Percentiles rank a stretch among this genome's conserved stretches.
phyloP scores from a whole-genome alignment of 2,888 invertebrate species.

The Drosophila ustulata region DNA sequence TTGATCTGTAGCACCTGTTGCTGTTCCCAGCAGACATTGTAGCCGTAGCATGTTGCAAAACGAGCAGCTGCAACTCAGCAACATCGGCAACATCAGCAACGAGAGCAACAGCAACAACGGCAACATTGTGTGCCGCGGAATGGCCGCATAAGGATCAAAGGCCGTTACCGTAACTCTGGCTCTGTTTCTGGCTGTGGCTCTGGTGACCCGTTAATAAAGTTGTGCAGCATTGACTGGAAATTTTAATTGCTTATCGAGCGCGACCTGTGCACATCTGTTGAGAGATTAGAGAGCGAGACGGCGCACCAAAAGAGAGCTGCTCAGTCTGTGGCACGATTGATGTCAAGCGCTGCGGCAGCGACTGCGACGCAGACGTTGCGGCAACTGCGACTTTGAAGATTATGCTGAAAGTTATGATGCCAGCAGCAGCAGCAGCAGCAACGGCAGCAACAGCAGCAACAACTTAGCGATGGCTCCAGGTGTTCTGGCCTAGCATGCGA shows the following conservation, averaged over 20 bases:
- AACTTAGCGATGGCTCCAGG: conserved; percentile 56
- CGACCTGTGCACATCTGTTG: conserved; percentile 62
- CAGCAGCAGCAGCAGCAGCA: conserved; percentile 39
- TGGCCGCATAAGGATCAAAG: conserved; percentile 66
- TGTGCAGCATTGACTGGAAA: conserved; percentile 67
- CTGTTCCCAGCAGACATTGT: conserved; percentile 71
- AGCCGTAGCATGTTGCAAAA: conserved; percentile 41
- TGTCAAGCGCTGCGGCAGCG: conserved; percentile 62
- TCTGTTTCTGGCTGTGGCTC: conserved; percentile 2
- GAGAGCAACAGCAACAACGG: conserved; percentile 11
- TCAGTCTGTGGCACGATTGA: conserved; percentile 61
- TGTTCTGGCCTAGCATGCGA: conserved; percentile 73
- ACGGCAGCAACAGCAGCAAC: conserved; percentile 39
- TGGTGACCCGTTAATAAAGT: conserved; percentile 74
- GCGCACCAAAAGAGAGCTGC: conserved; percentile 7
- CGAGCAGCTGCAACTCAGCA: conserved; percentile 42
- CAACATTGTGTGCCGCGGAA: conserved; percentile 28
- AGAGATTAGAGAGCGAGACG: conserved; percentile 60
- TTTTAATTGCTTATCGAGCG: conserved; percentile 77
- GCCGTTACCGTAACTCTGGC: conserved; percentile 69
- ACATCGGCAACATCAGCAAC: conserved; percentile 13
- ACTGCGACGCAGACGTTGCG: conserved; percentile 27
- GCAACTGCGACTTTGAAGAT: conserved; percentile 74
- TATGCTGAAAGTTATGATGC: conserved; percentile 76
- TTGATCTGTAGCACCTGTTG: conserved; percentile 78